Conservation (phyloP, 1,140 invertebrate genomes). For the Polypedilum vanderplanki region DNA sequence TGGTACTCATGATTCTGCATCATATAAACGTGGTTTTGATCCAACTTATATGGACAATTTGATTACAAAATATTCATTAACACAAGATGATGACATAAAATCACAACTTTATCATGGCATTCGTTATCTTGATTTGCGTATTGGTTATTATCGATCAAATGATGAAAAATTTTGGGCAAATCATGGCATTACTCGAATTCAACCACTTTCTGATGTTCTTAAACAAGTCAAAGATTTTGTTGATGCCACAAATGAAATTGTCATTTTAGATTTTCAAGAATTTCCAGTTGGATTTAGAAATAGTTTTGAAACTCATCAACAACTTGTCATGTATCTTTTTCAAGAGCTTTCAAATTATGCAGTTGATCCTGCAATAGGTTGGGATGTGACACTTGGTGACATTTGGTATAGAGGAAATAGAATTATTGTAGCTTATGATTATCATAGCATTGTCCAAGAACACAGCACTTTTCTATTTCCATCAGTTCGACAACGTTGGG, state of each 20-base stretch:
- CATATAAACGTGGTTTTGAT: conserved; percentile 47
- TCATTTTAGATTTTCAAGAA: conserved; percentile 56
- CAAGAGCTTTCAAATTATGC: conserved; percentile 47
- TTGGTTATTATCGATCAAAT: conserved; percentile 47
- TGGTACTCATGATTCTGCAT: conserved; percentile 57
- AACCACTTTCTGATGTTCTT: conserved; percentile 47
- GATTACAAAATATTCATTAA: conserved; percentile 47
- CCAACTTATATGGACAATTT: conserved; percentile 39
- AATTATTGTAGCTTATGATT: conserved; percentile 53
- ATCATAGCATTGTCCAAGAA: conserved; percentile 39
- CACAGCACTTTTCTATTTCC: conserved; percentile 31
- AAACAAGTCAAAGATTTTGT: conserved; percentile 51
- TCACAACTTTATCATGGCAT: conserved; percentile 52
- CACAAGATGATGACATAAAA: conserved; percentile 53
- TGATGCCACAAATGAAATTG: conserved; percentile 53
- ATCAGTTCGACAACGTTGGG: conserved; percentile 51
- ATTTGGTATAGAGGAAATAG: conserved; percentile 49
- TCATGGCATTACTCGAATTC: conserved; percentile 48
- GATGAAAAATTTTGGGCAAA: conserved; percentile 49
- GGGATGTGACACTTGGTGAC: conserved; percentile 45
- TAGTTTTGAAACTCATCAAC: conserved; percentile 44
- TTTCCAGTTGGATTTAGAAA: conserved; percentile 50
- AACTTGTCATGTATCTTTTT: conserved; percentile 47
- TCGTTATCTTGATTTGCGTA: conserved; percentile 54
- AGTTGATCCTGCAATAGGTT: conserved; percentile 45